phyloP scores from a whole-genome alignment of 2,797 vertebrate species.

The Cirrhinus mrigala region DNA sequence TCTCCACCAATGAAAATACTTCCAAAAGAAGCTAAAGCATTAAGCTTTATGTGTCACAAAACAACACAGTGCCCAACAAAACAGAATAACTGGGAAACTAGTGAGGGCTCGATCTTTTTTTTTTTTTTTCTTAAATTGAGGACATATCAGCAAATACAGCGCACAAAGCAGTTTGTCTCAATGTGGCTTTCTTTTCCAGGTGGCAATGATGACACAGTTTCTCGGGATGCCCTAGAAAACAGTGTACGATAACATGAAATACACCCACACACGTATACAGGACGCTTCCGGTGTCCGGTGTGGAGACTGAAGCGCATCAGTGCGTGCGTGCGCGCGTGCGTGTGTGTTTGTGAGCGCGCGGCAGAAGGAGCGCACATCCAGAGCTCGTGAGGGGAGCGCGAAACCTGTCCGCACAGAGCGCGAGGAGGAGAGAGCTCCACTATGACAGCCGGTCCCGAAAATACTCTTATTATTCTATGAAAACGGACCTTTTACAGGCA shows the following conservation, averaged over 20 bases:
- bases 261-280: background rate
- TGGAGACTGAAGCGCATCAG: constrained; percentile 39
- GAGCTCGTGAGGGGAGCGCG: constrained; percentile 51
- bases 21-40: background rate
- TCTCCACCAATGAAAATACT: background rate
- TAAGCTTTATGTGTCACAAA: background rate
- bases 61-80: no score
- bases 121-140: background rate
- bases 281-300: constrained; percentile 45
- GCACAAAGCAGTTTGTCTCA: constrained; percentile 18
- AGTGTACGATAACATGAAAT: background rate
- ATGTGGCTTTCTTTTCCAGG: background rate
- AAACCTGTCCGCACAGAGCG: constrained; percentile 49
- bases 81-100: background rate
- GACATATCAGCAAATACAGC: background rate
- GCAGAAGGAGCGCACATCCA: constrained; percentile 28
- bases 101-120: background rate
- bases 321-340: constrained; percentile 28
- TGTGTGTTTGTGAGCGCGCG: constrained; percentile 45
- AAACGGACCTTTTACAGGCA: constrained; percentile 27
- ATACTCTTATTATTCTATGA: background rate
- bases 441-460: constrained; percentile 1
- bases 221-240: constrained; percentile 40
- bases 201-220: constrained; percentile 4
- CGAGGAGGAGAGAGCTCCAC: constrained; percentile 31